Base-by-base conservation (phyloP, 1,140 invertebrate species). In the Pogonognathellus flavescens region DNA sequence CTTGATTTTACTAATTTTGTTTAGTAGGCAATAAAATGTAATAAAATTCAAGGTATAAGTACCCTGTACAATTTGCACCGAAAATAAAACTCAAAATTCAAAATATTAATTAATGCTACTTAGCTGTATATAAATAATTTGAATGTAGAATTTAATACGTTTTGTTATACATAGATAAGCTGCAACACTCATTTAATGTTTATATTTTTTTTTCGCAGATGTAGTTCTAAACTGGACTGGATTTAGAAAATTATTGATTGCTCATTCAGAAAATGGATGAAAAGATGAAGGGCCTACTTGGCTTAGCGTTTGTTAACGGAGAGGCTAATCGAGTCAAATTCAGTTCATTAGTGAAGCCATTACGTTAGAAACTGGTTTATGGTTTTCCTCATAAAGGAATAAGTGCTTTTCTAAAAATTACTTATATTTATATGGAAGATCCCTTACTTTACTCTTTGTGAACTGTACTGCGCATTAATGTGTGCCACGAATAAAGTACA, bases 261-360 rank as follows among this genome's bases (percentile, higher is more conserved):
- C 70, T 31, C 25, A 76, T 76, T 76, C 9, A 76, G 31, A 76
- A 14, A 50, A 66, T 66, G 16, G 5, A 76, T 7, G 49, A 76
- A 76, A n/a, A 76, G 49, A n/a, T 25, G n/a, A 76, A 76, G 14
- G 62, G 5, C 0, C 9, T 25, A 66, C 20, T 66, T 66, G 60
- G 60, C 13, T 66, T 11, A 66, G 22, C 20, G 9, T 31, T 13
- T 66, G 62, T 25, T 49, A 57, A 55, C 18, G 55, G 66, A 53
- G 52, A 18, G 41, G 41, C 84, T 85, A 85, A 85, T 85, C 84
- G 84, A 85, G 72, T 85, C 76, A 62, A 62, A 85, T 60, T 20
- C 72, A 85, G 84, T 85, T 85, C 84, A 85, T 85, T 80, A 85
- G 84, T 66, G 80, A n/a, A 50, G 31, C 80, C 25, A 66, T 66